These are phyloP conservation scores for Drosophila testacea DNA, from an alignment of 2,888 invertebrate species.

Conservation along the genomic window DNA sequence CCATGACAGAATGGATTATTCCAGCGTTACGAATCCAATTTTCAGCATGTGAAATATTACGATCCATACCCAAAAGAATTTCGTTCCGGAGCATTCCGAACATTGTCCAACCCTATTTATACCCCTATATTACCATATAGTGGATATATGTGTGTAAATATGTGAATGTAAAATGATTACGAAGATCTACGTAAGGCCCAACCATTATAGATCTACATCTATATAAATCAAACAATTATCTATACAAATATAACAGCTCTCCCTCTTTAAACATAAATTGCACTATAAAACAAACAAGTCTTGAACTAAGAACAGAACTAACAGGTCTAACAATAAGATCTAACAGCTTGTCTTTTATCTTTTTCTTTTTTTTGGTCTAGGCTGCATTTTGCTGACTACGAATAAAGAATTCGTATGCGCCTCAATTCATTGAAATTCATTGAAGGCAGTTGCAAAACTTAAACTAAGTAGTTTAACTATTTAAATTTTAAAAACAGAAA, in stretches of 20 bases:
- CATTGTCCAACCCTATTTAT: slow-evolving; percentile 7
- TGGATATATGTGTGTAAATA: slow-evolving; percentile 17
- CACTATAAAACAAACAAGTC: slow-evolving; percentile 54
- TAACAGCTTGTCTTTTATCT: slow-evolving; percentile 29
- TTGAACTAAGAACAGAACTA: slow-evolving; percentile 48
- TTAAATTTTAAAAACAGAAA: slow-evolving; percentile 3
- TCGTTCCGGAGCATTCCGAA: neutral
- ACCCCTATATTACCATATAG: neutral
- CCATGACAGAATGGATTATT: slow-evolving; percentile 26
- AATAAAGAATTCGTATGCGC: slow-evolving; percentile 13
- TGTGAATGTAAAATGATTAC: neutral
- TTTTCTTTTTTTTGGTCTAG: slow-evolving; percentile 65
- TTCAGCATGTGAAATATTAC: neutral
- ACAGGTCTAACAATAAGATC: slow-evolving; percentile 42
- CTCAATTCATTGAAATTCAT: slow-evolving; percentile 16
- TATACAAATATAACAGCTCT: slow-evolving; percentile 33
- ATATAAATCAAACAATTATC: neutral
- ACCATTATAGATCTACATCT: neutral
- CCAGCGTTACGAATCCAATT: slow-evolving; percentile 9
- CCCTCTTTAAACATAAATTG: slow-evolving; percentile 44
- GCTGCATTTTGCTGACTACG: slow-evolving; percentile 64
- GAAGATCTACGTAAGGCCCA: slow-evolving; percentile 23
- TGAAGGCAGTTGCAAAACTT: slow-evolving; percentile 49
- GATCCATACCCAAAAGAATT: neutral
- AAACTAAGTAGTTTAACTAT: slow-evolving; percentile 22